Evolutionary conservation across 2,888 invertebrate species (phyloP).

Genomic region (Drosophila eohydei): DNA sequence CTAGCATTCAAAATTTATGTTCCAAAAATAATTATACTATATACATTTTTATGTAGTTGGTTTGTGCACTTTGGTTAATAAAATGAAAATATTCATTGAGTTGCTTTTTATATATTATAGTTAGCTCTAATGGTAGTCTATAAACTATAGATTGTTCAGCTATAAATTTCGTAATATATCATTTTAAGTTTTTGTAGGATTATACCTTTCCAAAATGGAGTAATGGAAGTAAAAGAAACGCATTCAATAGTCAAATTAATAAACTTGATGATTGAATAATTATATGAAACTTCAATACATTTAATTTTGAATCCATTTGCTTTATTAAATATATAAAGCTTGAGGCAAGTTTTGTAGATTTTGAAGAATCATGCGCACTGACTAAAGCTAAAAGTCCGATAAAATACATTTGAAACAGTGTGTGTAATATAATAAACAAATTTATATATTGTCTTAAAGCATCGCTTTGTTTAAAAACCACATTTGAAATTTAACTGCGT

Average conservation of each 20-base stretch:
- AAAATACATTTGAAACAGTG: not conserved
- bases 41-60: conserved; percentile 43
- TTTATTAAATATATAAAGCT: not conserved
- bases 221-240: not conserved
- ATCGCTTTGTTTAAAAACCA: not conserved
- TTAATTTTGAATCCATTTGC: not conserved
- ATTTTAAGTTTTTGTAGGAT: not conserved
- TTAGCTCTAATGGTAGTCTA: conserved; percentile 23
- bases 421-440: not conserved
- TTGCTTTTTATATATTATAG: conserved; percentile 16
- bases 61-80: conserved; percentile 63
- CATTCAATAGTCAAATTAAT: not conserved
- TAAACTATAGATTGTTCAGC: conserved; percentile 12
- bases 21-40: conserved; percentile 14
- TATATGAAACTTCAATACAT: not conserved
- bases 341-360: no score
- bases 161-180: conserved; percentile 1
- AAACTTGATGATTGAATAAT: not conserved
- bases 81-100: conserved; percentile 17
- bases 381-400: not conserved
- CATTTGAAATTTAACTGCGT: not conserved
- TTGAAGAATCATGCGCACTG: no score
- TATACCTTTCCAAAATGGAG: conserved; percentile 2
- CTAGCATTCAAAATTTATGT: conserved; percentile 15
- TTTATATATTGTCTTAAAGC: not conserved